Conservation (phyloP, 2,888 invertebrate species). For the Clusia tigrina region DNA sequence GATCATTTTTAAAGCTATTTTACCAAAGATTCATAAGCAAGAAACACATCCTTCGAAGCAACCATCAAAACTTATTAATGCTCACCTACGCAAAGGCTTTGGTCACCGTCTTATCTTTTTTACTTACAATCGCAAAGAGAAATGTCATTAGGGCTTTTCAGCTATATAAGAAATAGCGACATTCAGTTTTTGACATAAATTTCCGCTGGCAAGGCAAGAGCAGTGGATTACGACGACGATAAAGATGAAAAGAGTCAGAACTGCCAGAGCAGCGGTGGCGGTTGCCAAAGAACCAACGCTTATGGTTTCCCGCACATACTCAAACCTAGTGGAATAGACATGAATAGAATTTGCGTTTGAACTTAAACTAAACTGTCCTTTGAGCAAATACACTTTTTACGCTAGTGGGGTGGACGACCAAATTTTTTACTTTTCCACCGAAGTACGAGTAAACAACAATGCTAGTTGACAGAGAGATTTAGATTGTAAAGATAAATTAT, state of each 20-base stretch:
- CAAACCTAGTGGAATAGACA: not conserved
- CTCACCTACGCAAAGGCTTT: constrained; percentile 32
- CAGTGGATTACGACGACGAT: not conserved
- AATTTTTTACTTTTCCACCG: not conserved
- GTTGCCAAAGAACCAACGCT: not conserved
- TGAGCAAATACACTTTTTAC: constrained; percentile 5
- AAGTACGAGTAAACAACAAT: not conserved
- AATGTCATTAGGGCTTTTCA: constrained; percentile 60
- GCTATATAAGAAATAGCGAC: constrained; percentile 53
- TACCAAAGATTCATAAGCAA: too few species aligned
- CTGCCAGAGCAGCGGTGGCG: not conserved
- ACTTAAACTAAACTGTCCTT: not conserved
- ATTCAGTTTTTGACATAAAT: constrained; percentile 49
- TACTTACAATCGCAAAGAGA: constrained; percentile 49
- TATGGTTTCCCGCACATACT: not conserved
- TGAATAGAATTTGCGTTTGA: constrained; percentile 5
- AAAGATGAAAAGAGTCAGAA: constrained; percentile 12
- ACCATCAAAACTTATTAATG: constrained; percentile 13
- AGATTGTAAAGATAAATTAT: not conserved
- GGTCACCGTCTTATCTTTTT: constrained; percentile 24
- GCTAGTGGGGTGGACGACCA: not conserved
- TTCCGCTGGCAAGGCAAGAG: not conserved
- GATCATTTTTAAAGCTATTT: too few species aligned
- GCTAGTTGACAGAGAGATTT: not conserved
- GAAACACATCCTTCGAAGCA: not conserved